These are phyloP conservation scores for Hydrolagus affinis DNA, from an alignment of 2,113 vertebrate genomes.

Conservation along the genomic window DNA sequence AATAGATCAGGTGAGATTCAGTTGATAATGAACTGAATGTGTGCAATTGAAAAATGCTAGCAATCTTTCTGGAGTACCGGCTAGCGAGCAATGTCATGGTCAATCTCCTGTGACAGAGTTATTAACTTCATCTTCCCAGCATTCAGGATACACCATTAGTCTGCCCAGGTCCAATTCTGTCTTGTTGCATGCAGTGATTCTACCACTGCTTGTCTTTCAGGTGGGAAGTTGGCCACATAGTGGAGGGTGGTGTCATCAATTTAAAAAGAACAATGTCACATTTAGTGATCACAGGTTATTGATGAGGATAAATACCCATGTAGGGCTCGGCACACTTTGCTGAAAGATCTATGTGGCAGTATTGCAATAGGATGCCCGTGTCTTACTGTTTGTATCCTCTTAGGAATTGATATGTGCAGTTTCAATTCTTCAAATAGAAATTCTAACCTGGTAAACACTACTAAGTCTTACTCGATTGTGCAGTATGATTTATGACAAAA, in stretches of 20 bases:
- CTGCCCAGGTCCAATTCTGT: background rate
- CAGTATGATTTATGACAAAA: background rate
- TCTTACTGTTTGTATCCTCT: no score
- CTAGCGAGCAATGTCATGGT: background rate
- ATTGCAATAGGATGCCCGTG: no score
- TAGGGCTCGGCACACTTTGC: background rate
- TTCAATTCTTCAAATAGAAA: background rate
- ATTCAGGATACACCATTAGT: background rate
- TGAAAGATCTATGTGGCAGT: background rate
- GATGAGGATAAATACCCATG: background rate
- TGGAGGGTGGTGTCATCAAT: background rate
- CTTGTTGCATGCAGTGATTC: background rate
- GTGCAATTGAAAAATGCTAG: no score
- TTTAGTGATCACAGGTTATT: background rate
- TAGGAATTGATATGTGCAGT: background rate
- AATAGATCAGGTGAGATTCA: background rate
- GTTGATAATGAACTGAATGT: background rate
- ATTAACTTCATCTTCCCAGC: background rate
- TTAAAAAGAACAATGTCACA: background rate
- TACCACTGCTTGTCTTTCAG: background rate
- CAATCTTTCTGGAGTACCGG: background rate
- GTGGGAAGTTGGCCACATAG: background rate
- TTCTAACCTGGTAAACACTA: background rate
- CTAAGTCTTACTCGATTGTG: background rate
- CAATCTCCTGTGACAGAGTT: background rate